Evolutionary conservation across 2,888 invertebrate genomes (phyloP).

Genomic region (Phaonia tiefii): DNA sequence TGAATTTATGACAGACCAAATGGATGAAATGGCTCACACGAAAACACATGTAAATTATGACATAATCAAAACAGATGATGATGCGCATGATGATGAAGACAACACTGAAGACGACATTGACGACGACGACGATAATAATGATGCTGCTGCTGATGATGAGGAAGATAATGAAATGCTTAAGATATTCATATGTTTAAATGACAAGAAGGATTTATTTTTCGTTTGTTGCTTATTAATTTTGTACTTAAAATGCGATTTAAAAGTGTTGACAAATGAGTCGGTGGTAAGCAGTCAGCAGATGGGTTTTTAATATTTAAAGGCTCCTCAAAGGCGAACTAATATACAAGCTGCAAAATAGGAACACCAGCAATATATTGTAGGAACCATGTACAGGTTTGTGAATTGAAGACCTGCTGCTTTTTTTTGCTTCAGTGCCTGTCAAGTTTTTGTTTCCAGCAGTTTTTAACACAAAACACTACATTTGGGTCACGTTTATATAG

Average conservation of each 20-base stretch:
- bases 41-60: conserved; percentile 60
- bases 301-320: no score
- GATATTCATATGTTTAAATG: conserved; percentile 28
- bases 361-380: no score
- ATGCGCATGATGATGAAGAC: background rate
- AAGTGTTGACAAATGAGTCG: no score
- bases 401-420: no score
- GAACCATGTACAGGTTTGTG: no score
- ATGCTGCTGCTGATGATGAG: background rate
- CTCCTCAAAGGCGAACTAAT: no score
- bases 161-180: conserved; percentile 32
- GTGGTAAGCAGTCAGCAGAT: no score
- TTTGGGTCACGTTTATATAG: no score
- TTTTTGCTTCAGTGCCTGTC: no score
- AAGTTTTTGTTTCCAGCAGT: no score
- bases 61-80: conserved; percentile 41
- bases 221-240: background rate
- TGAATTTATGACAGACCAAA: conserved; percentile 50
- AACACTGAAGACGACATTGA: conserved; percentile 4
- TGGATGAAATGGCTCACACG: background rate
- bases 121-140: background rate
- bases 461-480: no score
- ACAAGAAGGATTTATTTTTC: conserved; percentile 17
- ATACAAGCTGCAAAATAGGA: no score
- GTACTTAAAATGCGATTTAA: background rate